Conservation (phyloP, 2,888 invertebrate species). For the Caenorhabditis drosophilae region DNA sequence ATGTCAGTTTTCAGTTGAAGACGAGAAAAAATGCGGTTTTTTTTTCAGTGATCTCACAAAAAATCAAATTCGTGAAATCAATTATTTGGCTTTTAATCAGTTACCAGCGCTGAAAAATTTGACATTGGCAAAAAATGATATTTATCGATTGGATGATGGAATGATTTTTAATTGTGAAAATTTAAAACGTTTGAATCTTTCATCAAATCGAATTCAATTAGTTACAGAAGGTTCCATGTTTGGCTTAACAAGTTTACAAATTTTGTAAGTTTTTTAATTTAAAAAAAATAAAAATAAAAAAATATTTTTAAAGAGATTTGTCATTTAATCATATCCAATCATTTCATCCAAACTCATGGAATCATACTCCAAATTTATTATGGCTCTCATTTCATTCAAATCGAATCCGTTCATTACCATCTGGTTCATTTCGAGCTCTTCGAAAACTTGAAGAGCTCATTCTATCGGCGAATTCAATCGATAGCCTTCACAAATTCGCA, state of each 20-base stretch:
- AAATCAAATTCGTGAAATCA: constrained; percentile 38
- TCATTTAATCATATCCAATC: constrained; percentile 46
- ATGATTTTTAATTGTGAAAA: constrained; percentile 49
- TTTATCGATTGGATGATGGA: constrained; percentile 48
- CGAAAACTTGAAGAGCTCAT: constrained; percentile 41
- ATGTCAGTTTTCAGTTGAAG: constrained; percentile 24
- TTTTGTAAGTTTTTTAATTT: constrained; percentile 34
- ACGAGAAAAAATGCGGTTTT: background rate
- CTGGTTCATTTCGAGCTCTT: constrained; percentile 47
- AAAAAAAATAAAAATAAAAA: background rate
- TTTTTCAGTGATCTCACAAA: constrained; percentile 47
- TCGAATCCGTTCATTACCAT: constrained; percentile 44
- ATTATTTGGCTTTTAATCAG: constrained; percentile 40
- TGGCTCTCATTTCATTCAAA: constrained; percentile 48
- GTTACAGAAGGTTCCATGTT: constrained; percentile 53
- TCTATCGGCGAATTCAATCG: constrained; percentile 45
- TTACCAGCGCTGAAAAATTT: constrained; percentile 38
- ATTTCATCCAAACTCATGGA: constrained; percentile 49
- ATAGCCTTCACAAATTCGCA: constrained; percentile 49
- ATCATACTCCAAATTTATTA: constrained; percentile 40
- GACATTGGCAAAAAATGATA: constrained; percentile 41
- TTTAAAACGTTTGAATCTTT: constrained; percentile 45
- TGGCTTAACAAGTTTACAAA: constrained; percentile 42
- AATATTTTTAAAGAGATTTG: constrained; percentile 41
- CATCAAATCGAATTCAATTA: constrained; percentile 42